A percentile compares a stretch with the other conserved stretches of the same genome.
phyloP scores from a whole-genome alignment of 1,140 invertebrate genomes.

The Gryllus bimaculatus region DNA sequence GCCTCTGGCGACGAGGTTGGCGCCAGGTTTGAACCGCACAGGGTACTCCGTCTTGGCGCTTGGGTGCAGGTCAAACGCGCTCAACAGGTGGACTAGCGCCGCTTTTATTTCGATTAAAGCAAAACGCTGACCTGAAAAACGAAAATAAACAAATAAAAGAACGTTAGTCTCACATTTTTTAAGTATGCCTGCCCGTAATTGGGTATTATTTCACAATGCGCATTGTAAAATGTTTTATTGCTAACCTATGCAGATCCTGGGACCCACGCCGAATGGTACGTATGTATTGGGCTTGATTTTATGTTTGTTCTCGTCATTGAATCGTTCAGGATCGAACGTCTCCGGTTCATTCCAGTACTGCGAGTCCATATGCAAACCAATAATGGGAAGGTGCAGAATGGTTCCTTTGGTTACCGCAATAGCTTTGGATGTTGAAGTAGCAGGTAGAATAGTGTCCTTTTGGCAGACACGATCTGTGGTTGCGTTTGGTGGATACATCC shows the following conservation, averaged over 20 bases:
- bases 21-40: no score
- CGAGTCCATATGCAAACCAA: conserved; percentile 40
- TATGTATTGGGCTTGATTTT: conserved; percentile 34
- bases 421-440: conserved; percentile 8
- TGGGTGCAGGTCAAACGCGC: no score
- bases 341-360: conserved; percentile 40
- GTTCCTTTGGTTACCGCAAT: conserved; percentile 29
- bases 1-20: no score
- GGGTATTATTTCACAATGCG: no score
- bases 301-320: conserved; percentile 36
- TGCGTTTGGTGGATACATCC: conserved; percentile 45
- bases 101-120: no score
- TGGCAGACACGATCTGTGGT: conserved; percentile 38
- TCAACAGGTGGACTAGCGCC: no score
- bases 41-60: no score
- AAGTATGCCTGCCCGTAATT: no score
- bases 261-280: conserved; percentile 46
- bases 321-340: conserved; percentile 43
- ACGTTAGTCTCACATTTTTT: no score
- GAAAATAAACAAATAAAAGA: no score
- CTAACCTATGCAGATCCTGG: conserved; percentile 40
- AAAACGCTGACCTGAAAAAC: no score
- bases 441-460: conserved; percentile 29
- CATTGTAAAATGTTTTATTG: background rate
- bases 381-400: conserved; percentile 35